Evolutionary conservation across 2,113 vertebrate species (phyloP), one percentile per base, ranked within the genome.

Genomic region (Gnathonemus longibarbis): DNA sequence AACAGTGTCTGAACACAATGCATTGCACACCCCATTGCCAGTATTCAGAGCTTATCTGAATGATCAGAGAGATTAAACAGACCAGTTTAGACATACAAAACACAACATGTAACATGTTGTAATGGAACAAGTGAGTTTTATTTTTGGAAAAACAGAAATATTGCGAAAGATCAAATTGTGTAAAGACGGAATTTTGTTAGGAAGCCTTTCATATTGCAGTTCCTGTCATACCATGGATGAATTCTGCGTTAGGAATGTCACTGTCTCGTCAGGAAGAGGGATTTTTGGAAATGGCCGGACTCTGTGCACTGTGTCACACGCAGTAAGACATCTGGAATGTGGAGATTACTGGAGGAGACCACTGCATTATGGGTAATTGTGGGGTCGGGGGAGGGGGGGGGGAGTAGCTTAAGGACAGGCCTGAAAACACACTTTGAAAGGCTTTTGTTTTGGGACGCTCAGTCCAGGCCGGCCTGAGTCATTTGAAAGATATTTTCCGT

Each of bases 261-360:
- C 46, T 27, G 35, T 88, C 53, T 42, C 52, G 19, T 7, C 31
- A 35, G 50, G 42, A 49, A 27, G 9, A 83, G 21, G n/a, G 74
- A 42, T 80, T 17, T 24, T 89, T 15, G 21, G 24, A 48, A 48
- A 7, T 8, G 42, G 45, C 42, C 24, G 15, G 42, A 19, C 39
- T 39, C 87, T 58, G 87, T 58, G 27, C 19, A 5, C 27, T 42
- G 52, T 31, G 53, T 88, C 27, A 45, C 87, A 88, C 9, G 3
- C 31, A 80, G 74, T 88, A 88, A 88, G 87, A 45, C 27, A 17
- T 88, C 87, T 88, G 87, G 87, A 88, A 88, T 58, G 87, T 50
- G 24, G 31, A 52, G 85, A 87, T 87, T 50, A 27, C 85, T 27
- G 85, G n/a, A 52, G 49, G 13, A 48, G 85, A 53, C 85, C 13